phyloP scores from a whole-genome alignment of 2,888 invertebrate genomes.

The Trachelus tabidus region DNA sequence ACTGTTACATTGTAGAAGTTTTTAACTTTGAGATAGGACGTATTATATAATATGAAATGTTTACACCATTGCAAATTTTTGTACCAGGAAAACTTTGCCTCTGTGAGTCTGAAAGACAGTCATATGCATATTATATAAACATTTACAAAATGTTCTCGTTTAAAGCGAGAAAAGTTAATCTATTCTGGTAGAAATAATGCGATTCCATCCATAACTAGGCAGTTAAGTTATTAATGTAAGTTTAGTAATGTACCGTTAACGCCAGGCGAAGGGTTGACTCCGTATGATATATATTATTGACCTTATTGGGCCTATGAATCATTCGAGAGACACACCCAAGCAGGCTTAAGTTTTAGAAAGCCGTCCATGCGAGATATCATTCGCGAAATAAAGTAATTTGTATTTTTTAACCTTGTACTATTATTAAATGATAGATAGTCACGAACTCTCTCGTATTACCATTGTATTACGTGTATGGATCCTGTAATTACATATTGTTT shows the following conservation, averaged over 20 bases:
- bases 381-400: slow-evolving; percentile 16
- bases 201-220: not conserved
- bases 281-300: not conserved
- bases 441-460: not conserved
- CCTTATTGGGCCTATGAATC: no score
- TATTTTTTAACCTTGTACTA: not conserved
- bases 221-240: not conserved
- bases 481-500: not conserved
- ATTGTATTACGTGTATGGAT: not conserved
- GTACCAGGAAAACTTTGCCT: no score
- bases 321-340: no score
- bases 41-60: no score
- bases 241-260: not conserved
- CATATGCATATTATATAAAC: no score
- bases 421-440: not conserved
- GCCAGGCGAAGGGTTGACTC: not conserved
- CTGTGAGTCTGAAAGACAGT: no score
- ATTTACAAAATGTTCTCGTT: no score
- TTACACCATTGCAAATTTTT: no score
- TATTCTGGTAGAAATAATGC: not conserved
- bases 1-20: no score
- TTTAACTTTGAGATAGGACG: no score
- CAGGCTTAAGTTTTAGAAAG: slow-evolving; percentile 23
- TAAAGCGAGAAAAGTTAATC: not conserved
- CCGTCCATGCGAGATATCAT: slow-evolving; percentile 40